These are phyloP conservation scores for Drosophila recens DNA, from an alignment of 2,888 invertebrate species.

Conservation along the genomic window DNA sequence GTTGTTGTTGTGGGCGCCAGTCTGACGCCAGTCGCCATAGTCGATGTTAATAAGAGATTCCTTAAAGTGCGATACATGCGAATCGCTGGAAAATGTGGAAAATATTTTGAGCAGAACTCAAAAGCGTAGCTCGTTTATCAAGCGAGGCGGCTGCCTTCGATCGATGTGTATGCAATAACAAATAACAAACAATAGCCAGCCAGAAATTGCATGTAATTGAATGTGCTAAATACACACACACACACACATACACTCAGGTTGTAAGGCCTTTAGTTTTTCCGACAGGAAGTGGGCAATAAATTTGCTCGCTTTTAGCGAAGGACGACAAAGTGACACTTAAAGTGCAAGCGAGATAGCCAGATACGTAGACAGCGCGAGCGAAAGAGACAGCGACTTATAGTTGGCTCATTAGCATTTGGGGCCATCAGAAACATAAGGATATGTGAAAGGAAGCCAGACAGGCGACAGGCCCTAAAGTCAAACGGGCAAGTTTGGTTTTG, in stretches of 20 bases:
- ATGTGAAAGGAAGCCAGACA: constrained; percentile 64
- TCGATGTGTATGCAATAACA: constrained; percentile 72
- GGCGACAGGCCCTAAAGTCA: constrained; percentile 54
- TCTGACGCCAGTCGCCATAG: constrained; percentile 55
- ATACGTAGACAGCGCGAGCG: not conserved
- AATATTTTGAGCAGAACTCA: constrained; percentile 55
- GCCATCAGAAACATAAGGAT: constrained; percentile 67
- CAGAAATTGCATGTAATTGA: constrained; percentile 74
- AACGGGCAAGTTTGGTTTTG: constrained; percentile 46
- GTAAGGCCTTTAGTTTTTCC: constrained; percentile 38
- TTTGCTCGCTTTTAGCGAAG: constrained; percentile 57
- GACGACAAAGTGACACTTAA: constrained; percentile 56
- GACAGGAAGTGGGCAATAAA: constrained; percentile 74
- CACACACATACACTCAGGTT: constrained; percentile 26
- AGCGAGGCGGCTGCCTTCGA: constrained; percentile 43
- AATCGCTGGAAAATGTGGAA: too few relatives aligned
- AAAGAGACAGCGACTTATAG: constrained; percentile 16
- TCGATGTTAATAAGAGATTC: constrained; percentile 58
- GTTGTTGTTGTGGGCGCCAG: constrained; percentile 63
- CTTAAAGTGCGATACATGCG: constrained; percentile 52
- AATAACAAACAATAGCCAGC: constrained; percentile 56
- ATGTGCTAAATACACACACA: constrained; percentile 45
- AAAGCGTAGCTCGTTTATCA: constrained; percentile 50
- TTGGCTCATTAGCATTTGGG: constrained; percentile 76
- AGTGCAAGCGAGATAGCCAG: constrained; percentile 18